Conservation (phyloP, 2,888 invertebrate species). For the Clanis bilineata region DNA sequence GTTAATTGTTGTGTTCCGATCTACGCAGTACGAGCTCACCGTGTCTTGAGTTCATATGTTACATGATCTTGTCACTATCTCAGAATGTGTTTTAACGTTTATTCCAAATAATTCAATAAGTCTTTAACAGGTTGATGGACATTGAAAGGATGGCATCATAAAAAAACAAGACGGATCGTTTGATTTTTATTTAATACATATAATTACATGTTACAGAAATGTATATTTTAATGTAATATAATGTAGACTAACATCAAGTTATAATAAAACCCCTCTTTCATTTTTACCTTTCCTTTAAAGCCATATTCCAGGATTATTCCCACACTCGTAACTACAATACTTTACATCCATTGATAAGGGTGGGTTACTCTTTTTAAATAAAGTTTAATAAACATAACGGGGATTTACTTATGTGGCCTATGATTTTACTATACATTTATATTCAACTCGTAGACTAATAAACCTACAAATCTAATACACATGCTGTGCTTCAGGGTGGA, state of each 20-base stretch:
- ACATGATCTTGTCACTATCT: no score
- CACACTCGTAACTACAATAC: neutral
- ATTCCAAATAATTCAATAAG: no score
- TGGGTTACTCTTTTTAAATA: no score
- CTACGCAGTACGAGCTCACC: no score
- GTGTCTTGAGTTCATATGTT: no score
- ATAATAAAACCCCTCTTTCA: neutral
- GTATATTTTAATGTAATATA: neutral
- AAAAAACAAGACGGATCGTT: neutral
- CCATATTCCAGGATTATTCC: neutral
- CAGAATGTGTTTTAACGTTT: no score
- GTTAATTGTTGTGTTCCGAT: no score
- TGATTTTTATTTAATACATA: neutral
- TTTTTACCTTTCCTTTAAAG: neutral
- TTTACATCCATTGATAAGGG: neutral
- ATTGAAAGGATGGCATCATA: neutral
- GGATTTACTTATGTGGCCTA: no score
- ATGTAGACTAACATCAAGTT: neutral
- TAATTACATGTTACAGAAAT: neutral
- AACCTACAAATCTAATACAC: neutral
- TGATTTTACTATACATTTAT: no score
- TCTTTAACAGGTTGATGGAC: neutral
- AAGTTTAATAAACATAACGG: no score
- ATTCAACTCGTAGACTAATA: no score
- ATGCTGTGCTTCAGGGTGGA: neutral